These are phyloP conservation scores for Tipula confusa DNA, from an alignment of 2,888 invertebrate species.

Conservation along the genomic window DNA sequence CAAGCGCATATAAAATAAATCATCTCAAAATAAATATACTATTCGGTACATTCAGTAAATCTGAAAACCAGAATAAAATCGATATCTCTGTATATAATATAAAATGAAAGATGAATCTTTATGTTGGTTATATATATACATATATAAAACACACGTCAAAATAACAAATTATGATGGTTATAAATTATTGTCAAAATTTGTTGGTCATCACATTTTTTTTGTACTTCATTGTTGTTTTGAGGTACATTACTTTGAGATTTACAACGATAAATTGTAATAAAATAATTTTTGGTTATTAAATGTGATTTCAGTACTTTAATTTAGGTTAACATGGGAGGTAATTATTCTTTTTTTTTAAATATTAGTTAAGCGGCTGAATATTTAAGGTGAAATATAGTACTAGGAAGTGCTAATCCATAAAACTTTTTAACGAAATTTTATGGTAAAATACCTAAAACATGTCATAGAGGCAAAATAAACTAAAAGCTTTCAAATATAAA, in stretches of 20 bases:
- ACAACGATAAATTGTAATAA: not conserved
- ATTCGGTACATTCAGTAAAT: not conserved
- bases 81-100: not conserved
- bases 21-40: not conserved
- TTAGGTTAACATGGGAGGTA: too few species aligned
- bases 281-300: too few species aligned
- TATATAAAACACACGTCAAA: not conserved
- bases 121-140: not conserved
- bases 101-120: not conserved
- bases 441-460: too few species aligned
- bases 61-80: constrained; percentile 16
- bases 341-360: too few species aligned
- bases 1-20: not conserved
- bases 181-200: not conserved
- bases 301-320: too few species aligned
- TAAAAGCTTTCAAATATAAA: too few species aligned
- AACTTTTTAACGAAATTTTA: too few species aligned
- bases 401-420: too few species aligned
- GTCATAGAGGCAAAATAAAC: too few species aligned
- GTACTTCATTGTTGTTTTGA: not conserved
- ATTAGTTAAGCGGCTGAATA: too few species aligned
- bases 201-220: not conserved
- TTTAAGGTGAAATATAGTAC: too few species aligned
- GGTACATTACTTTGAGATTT: not conserved
- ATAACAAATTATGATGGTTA: not conserved